A percentile compares a stretch with the other conserved stretches of the same genome.
Conservation (phyloP, 2,888 invertebrate genomes). For the Cataglyphis altisquamis region DNA sequence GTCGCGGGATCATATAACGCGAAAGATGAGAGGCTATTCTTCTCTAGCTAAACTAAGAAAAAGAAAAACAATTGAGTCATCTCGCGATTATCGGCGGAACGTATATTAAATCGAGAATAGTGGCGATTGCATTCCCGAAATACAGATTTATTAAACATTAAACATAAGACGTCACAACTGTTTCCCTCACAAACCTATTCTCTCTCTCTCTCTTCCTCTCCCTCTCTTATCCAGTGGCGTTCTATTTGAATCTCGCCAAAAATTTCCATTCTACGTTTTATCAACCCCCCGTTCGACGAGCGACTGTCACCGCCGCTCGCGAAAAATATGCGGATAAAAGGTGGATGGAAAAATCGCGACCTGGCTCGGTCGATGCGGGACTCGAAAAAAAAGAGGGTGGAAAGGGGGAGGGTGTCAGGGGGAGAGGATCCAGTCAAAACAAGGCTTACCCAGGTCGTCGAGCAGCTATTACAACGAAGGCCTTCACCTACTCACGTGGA, state of each 20-base stretch:
- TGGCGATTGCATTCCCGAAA: slow-evolving; percentile 20
- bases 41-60: neutral
- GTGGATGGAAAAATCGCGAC: slow-evolving; percentile 30
- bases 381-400: slow-evolving; percentile 6
- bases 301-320: slow-evolving; percentile 1
- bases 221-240: neutral
- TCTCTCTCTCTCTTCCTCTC: neutral
- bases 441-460: slow-evolving; percentile 58
- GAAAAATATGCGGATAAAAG: neutral
- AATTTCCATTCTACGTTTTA: slow-evolving; percentile 37
- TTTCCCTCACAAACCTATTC: neutral
- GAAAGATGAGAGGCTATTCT: neutral
- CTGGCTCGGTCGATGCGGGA: slow-evolving; percentile 38
- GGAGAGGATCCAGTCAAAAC: slow-evolving; percentile 51
- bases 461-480: slow-evolving; percentile 40
- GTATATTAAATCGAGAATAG: neutral
- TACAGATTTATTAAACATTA: slow-evolving; percentile 50
- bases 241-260: slow-evolving; percentile 49
- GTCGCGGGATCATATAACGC: neutral
- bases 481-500: slow-evolving; percentile 53
- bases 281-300: slow-evolving; percentile 12
- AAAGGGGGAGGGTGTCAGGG: neutral
- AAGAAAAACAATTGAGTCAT: neutral
- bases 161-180: slow-evolving; percentile 34
- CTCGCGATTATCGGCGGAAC: neutral